Percentiles rank a stretch among this genome's conserved stretches.
Evolutionary conservation across 2,888 invertebrate genomes (phyloP).

Genomic region (Coenonympha arcania): DNA sequence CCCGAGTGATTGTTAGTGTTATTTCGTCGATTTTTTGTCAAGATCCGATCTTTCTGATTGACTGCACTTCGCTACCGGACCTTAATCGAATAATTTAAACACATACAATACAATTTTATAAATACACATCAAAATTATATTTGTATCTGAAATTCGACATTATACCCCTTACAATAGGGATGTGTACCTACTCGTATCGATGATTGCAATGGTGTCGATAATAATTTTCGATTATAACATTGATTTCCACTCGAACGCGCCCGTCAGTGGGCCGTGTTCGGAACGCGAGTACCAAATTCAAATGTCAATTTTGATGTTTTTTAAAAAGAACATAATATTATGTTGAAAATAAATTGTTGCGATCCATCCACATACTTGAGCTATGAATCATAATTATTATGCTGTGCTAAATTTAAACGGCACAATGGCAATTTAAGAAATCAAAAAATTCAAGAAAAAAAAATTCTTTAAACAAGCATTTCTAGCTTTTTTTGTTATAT

Average conservation of each 20-base stretch:
- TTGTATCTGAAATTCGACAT: constrained; percentile 20
- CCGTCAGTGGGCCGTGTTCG: constrained; percentile 33
- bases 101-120: constrained; percentile 27
- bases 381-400: background rate
- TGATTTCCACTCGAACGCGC: constrained; percentile 54
- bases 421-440: too few species aligned
- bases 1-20: constrained; percentile 29
- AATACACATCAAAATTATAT: background rate
- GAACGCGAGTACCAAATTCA: constrained; percentile 44
- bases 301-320: constrained; percentile 50
- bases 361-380: background rate
- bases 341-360: constrained; percentile 10
- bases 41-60: constrained; percentile 63
- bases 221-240: constrained; percentile 43
- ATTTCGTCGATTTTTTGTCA: constrained; percentile 52
- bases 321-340: constrained; percentile 20
- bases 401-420: too few species aligned
- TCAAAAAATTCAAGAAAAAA: too few species aligned
- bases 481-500: too few species aligned
- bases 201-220: constrained; percentile 29
- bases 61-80: constrained; percentile 56
- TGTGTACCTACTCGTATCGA: background rate
- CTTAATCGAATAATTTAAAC: constrained; percentile 35
- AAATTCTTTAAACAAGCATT: too few species aligned
- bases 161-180: constrained; percentile 6